Evolutionary conservation across 2,797 vertebrate species (phyloP).

Genomic region (Darevskia nairensis): DNA sequence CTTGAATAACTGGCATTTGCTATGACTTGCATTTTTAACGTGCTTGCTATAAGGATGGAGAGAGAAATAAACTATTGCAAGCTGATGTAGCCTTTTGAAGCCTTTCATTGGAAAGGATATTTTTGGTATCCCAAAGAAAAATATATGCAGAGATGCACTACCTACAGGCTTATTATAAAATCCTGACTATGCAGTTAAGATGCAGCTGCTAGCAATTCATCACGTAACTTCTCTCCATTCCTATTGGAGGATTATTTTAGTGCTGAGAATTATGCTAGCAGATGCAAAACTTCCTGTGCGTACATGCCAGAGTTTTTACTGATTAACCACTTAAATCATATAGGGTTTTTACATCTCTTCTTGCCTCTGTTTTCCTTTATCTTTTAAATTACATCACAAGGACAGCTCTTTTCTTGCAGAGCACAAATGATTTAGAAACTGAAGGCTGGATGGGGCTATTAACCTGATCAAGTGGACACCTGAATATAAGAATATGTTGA

Average conservation of each 20-base stretch:
- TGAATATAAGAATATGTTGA: background rate
- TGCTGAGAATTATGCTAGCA: slow-evolving; percentile 67
- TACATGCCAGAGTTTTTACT: slow-evolving; percentile 44
- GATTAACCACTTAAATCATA: slow-evolving; percentile 41
- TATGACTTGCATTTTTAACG: background rate
- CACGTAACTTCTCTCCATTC: slow-evolving; percentile 69
- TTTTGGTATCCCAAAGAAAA: slow-evolving; percentile 61
- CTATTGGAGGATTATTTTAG: slow-evolving; percentile 71
- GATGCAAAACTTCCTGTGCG: slow-evolving; percentile 59
- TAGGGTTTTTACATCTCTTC: slow-evolving; percentile 42
- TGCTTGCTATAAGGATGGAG: background rate
- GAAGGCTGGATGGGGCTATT: slow-evolving; percentile 1
- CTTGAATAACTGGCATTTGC: background rate
- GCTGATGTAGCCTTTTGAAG: slow-evolving; percentile 36
- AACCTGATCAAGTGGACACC: background rate
- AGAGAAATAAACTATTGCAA: slow-evolving; percentile 1
- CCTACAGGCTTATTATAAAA: slow-evolving; percentile 73
- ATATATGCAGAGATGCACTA: slow-evolving; percentile 53
- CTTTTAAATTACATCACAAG: slow-evolving; percentile 43
- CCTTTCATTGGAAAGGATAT: slow-evolving; percentile 49
- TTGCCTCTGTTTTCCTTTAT: slow-evolving; percentile 14
- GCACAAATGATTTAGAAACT: background rate
- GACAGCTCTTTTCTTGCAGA: slow-evolving; percentile 28
- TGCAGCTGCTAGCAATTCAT: slow-evolving; percentile 77
- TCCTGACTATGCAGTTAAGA: slow-evolving; percentile 74